phyloP scores from a whole-genome alignment of 64 coral and sea anemone species.

The Stichodactyla helianthus region DNA sequence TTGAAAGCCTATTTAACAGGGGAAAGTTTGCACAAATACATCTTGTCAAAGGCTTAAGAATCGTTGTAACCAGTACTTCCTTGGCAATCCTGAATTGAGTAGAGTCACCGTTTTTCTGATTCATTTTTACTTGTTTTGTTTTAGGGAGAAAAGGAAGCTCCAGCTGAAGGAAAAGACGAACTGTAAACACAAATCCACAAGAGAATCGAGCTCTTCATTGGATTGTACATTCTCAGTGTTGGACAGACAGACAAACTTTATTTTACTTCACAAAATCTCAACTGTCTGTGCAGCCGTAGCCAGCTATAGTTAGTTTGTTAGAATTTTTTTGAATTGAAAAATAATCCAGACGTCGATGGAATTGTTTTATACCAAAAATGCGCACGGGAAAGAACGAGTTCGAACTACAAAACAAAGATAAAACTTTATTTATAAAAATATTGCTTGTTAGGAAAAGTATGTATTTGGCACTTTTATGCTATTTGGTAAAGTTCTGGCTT shows the following conservation, averaged over 20 bases:
- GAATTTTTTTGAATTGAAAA: neutral
- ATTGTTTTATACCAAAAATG: slow-evolving; percentile 2
- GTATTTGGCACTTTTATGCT: neutral
- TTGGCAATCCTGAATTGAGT: neutral
- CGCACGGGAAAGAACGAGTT: neutral
- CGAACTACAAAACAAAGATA: neutral
- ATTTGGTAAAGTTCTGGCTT: neutral
- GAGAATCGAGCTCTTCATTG: neutral
- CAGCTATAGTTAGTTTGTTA: neutral
- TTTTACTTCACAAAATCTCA: neutral
- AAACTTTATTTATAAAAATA: slow-evolving; percentile 19
- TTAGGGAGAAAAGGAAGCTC: slow-evolving; percentile 86
- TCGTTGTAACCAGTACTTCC: too few species aligned
- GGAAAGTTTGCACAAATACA: too few species aligned
- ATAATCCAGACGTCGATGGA: slow-evolving; percentile 8
- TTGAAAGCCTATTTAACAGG: neutral
- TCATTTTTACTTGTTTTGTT: neutral
- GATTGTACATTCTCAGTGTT: neutral
- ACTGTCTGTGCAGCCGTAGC: neutral
- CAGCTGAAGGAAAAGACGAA: slow-evolving; percentile 79
- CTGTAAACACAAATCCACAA: slow-evolving; percentile 37
- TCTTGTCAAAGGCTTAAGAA: too few species aligned
- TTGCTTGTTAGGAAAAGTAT: slow-evolving; percentile 4
- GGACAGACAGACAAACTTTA: neutral
- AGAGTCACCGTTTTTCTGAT: neutral